Evolutionary conservation across 1,140 invertebrate genomes (phyloP).

Genomic region (Stegodyphus mimosarum): DNA sequence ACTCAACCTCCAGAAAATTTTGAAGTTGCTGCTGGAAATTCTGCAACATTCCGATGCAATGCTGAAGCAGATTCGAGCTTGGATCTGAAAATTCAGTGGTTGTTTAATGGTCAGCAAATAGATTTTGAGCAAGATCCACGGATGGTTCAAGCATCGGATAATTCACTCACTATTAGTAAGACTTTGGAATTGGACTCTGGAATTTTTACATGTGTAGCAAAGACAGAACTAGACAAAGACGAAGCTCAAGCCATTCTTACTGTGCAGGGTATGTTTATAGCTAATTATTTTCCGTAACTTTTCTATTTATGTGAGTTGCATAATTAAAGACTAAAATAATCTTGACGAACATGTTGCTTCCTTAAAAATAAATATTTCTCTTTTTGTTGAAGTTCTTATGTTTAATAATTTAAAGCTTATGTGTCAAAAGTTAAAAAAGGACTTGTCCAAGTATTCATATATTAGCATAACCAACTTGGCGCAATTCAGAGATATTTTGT

Average conservation of each 20-base stretch:
- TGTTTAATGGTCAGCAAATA: constrained; percentile 60
- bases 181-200: constrained; percentile 95
- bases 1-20: constrained; percentile 89
- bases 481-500: too few relatives aligned
- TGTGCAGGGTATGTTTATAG: constrained; percentile 76
- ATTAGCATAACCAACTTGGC: too few relatives aligned
- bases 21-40: constrained; percentile 86
- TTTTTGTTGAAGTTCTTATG: too few relatives aligned
- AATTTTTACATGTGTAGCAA: constrained; percentile 92
- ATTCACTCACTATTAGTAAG: constrained; percentile 92
- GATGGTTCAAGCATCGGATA: constrained; percentile 75
- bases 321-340: too few relatives aligned
- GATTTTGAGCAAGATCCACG: constrained; percentile 60
- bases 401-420: too few relatives aligned
- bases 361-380: too few relatives aligned
- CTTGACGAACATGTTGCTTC: too few relatives aligned
- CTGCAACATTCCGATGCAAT: constrained; percentile 93
- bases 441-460: too few relatives aligned
- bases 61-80: constrained; percentile 86
- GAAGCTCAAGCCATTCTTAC: constrained; percentile 86
- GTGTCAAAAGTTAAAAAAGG: too few relatives aligned
- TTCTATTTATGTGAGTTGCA: too few relatives aligned
- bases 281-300: too few relatives aligned
- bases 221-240: constrained; percentile 87
- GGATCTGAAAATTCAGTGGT: constrained; percentile 76